Conservation (phyloP, 2,113 vertebrate species). For the Talpa occidentalis region DNA sequence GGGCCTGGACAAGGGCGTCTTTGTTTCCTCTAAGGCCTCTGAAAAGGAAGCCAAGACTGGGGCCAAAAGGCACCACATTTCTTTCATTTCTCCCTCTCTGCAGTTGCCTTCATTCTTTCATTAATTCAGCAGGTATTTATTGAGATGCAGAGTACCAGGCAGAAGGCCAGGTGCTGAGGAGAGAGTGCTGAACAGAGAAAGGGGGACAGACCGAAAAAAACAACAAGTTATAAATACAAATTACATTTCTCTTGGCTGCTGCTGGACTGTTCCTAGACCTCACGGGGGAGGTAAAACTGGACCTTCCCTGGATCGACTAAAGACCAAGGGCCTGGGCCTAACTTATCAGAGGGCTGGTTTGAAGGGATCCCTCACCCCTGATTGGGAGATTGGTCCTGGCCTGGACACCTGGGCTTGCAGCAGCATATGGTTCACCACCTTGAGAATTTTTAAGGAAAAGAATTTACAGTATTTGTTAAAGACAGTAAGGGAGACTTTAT, state of each 20-base stretch:
- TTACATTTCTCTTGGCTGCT: neutral
- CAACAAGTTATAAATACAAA: neutral
- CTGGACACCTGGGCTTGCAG: neutral
- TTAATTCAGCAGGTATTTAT: neutral
- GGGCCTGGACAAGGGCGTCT: neutral
- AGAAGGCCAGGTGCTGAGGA: neutral
- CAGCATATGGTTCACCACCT: too few species aligned
- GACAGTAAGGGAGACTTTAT: neutral
- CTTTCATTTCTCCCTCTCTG: neutral
- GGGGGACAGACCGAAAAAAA: neutral
- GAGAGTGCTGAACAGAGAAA: neutral
- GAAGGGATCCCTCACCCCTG: neutral
- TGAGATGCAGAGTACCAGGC: neutral
- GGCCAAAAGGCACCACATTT: neutral
- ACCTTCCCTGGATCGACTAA: neutral
- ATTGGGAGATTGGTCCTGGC: neutral
- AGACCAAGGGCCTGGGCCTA: neutral
- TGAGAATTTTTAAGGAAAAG: neutral
- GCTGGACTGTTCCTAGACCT: neutral
- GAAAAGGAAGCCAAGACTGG: neutral
- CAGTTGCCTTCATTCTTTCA: neutral
- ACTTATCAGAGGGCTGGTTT: neutral
- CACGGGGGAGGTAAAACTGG: neutral
- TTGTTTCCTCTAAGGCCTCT: constrained; percentile 34
- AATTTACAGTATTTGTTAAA: neutral